These are phyloP conservation scores for Thalassophryne amazonica DNA, from an alignment of 2,797 vertebrate genomes.

Conservation along the genomic window DNA sequence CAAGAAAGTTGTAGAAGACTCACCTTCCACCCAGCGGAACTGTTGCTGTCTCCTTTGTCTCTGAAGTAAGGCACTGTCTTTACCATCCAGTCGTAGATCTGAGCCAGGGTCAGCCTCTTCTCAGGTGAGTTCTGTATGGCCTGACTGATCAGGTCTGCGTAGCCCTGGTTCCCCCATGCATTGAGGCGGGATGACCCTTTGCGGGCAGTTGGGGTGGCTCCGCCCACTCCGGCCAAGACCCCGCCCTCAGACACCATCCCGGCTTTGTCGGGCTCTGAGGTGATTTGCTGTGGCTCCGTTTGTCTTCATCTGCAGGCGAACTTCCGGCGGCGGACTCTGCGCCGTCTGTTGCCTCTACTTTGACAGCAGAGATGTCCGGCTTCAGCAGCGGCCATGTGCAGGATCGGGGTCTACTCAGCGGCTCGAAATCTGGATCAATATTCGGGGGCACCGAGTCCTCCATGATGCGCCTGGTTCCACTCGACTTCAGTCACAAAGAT, in stretches of 20 bases:
- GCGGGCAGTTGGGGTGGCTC: slow-evolving; percentile 80
- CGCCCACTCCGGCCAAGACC: slow-evolving; percentile 67
- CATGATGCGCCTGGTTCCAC: slow-evolving; percentile 55
- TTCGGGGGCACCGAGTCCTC: slow-evolving; percentile 78
- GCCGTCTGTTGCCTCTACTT: slow-evolving; percentile 76
- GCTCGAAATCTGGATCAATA: slow-evolving; percentile 94
- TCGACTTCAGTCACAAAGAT: slow-evolving; percentile 10
- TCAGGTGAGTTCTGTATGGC: slow-evolving; percentile 96
- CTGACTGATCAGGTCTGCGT: slow-evolving; percentile 96
- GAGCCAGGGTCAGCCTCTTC: slow-evolving; percentile 94
- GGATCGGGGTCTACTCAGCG: slow-evolving; percentile 92
- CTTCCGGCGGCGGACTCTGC: slow-evolving; percentile 78
- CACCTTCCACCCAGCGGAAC: slow-evolving; percentile 98
- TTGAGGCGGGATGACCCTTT: slow-evolving; percentile 94
- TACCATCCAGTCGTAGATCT: slow-evolving; percentile 99
- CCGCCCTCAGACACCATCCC: slow-evolving; percentile 64
- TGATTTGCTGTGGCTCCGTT: slow-evolving; percentile 74
- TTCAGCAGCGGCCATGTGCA: slow-evolving; percentile 95
- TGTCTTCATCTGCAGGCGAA: slow-evolving; percentile 82
- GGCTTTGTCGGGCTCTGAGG: slow-evolving; percentile 75
- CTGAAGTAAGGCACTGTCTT: slow-evolving; percentile 97
- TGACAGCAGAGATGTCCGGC: slow-evolving; percentile 85
- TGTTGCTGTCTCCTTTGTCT: slow-evolving; percentile 99
- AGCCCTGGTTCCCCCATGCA: slow-evolving; percentile 98
- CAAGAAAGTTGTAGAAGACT: no score